These are phyloP conservation scores for Ibidorhyncha struthersii DNA, from an alignment of 2,113 vertebrate genomes.

Conservation along the genomic window DNA sequence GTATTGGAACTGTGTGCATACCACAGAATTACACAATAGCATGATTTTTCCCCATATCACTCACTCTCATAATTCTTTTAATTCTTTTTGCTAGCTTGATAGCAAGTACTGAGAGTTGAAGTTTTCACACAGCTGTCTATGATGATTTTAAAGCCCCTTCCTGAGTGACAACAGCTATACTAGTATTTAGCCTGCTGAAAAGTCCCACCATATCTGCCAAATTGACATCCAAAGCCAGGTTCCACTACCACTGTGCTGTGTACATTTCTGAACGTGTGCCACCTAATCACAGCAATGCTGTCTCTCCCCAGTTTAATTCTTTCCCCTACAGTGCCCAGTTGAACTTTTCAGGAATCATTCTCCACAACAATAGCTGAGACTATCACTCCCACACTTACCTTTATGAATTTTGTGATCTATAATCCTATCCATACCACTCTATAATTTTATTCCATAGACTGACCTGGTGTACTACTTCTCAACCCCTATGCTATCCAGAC, in stretches of 20 bases:
- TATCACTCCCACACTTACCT: background rate
- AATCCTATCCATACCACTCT: background rate
- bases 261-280: background rate
- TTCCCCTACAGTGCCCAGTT: background rate
- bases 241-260: background rate
- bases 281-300: background rate
- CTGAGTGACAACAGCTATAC: background rate
- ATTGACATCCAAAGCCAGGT: background rate
- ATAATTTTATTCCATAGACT: background rate
- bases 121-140: background rate
- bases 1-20: background rate
- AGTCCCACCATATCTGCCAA: background rate
- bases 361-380: background rate
- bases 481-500: background rate
- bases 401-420: background rate
- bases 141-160: background rate
- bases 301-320: background rate
- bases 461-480: background rate
- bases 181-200: background rate
- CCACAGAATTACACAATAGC: background rate
- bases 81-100: background rate
- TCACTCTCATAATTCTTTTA: background rate
- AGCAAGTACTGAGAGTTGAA: background rate
- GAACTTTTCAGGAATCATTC: background rate
- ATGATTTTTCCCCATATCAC: background rate